Base-by-base conservation (phyloP, 2,113 vertebrate genomes). In the Rhodinocichla rosea region DNA sequence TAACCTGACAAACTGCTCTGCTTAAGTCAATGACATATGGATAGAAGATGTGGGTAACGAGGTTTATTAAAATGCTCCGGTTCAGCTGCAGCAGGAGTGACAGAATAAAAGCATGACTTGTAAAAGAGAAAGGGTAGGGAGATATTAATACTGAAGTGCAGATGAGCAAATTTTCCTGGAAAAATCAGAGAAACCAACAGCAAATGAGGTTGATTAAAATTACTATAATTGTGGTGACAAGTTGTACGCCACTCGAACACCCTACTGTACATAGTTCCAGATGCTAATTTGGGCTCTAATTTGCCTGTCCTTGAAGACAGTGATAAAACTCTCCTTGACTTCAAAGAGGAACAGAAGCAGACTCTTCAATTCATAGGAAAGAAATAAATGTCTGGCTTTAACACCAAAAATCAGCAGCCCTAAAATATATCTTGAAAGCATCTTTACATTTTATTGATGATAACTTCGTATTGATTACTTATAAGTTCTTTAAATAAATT, bases 181-280 rank as follows among this genome's bases (percentile, higher is more conserved):
- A 92, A 71, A 90, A 69, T 89, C 76, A 62, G 57, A 53, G 89
- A 93, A 71, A 76, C 32, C 93, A 83, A 71, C 28, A 49, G 71
- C 53, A 96, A 90, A 83, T 59, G 56, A 78, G 73, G 57, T 95
- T 95, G 94, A 94, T 96, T 96, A 93, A 97, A 96, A 95, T 95
- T 75, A 64, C 76, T 93, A 7, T 95, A 96, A 92, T 92, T 95
- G 90, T 93, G 62, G 57, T 93, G 94, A 95, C 50, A 96, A 91
- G 87, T 70, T 93, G 28, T 75, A 74, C 49, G 60, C 68, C 76
- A 81, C 76, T 94, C 40, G 35, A 95, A 71, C 60, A 89, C 14
- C n/a, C 65, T 69, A 23, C 86, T 62, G 80, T 79, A 71, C 69
- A 22, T 33, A 77, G 89, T 33, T 47, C 49, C 62, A 86, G 80